Percentiles rank a stretch among this genome's conserved stretches.
Evolutionary conservation across 2,797 vertebrate species (phyloP).

Genomic region (Sciurus carolinensis): DNA sequence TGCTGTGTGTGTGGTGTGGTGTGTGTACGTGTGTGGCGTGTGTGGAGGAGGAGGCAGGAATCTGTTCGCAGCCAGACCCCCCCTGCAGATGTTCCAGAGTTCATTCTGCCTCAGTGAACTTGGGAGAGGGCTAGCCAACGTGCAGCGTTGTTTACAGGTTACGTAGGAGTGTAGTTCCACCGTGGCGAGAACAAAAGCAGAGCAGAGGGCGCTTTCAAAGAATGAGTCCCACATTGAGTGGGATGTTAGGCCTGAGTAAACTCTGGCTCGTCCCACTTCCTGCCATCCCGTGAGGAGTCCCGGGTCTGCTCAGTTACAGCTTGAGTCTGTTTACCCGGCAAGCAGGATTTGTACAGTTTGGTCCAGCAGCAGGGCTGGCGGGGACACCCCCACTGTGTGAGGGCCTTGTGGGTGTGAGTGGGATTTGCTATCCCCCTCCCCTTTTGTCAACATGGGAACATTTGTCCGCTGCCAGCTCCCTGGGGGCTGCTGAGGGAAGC

Average conservation of each 20-base stretch:
- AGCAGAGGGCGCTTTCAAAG: not conserved
- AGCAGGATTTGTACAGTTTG: not conserved
- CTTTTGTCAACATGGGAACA: not conserved
- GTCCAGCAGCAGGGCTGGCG: not conserved
- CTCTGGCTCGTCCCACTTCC: not conserved
- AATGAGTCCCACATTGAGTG: not conserved
- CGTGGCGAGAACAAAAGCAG: not conserved
- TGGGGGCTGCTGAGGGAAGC: not conserved
- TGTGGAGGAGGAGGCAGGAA: too few species aligned
- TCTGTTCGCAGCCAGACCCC: not conserved
- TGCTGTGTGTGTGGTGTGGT: too few species aligned
- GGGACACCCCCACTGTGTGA: not conserved
- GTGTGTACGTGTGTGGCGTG: not conserved
- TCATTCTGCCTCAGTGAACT: not conserved
- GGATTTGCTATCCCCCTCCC: not conserved
- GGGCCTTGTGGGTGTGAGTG: not conserved
- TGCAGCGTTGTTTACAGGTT: not conserved
- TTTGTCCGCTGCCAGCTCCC: not conserved
- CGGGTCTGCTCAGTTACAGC: not conserved
- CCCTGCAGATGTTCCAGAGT: not conserved
- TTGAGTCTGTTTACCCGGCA: not conserved
- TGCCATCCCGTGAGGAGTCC: not conserved
- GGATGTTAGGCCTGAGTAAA: not conserved
- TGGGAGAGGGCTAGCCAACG: not conserved
- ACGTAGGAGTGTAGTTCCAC: not conserved